phyloP scores from a whole-genome alignment of 1,140 invertebrate genomes.

The Armadillidium nasatum region DNA sequence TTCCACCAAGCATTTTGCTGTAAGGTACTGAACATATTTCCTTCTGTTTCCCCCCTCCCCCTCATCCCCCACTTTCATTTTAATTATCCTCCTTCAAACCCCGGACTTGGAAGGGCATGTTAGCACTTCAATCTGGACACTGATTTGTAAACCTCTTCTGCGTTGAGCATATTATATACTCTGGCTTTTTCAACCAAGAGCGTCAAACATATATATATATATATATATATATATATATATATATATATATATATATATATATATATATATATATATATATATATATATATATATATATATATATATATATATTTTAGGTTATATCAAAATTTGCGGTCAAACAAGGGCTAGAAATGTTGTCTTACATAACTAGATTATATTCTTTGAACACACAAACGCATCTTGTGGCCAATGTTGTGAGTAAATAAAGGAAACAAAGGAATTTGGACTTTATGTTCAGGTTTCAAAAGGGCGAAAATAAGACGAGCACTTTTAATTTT shows the following conservation, averaged over 20 bases:
- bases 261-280: too few relatives aligned
- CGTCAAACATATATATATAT: too few relatives aligned
- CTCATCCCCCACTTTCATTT: not conserved
- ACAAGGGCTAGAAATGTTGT: not conserved
- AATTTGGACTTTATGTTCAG: not conserved
- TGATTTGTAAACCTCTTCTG: too few relatives aligned
- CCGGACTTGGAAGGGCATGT: too few relatives aligned
- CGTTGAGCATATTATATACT: too few relatives aligned
- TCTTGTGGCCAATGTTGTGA: not conserved
- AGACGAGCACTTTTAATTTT: not conserved
- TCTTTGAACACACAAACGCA: not conserved
- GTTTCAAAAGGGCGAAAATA: not conserved
- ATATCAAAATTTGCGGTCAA: conserved; percentile 4
- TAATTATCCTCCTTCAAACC: not conserved
- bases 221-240: too few relatives aligned
- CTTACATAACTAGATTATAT: conserved; percentile 6
- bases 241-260: too few relatives aligned
- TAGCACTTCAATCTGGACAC: too few relatives aligned
- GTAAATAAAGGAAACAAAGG: not conserved
- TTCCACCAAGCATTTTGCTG: too few relatives aligned
- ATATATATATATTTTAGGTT: not conserved
- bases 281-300: too few relatives aligned
- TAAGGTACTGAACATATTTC: not conserved
- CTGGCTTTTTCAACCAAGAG: too few relatives aligned
- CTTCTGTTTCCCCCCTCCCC: not conserved